Conservation (phyloP, 1,140 invertebrate species). For the Cataglyphis hispanica region DNA sequence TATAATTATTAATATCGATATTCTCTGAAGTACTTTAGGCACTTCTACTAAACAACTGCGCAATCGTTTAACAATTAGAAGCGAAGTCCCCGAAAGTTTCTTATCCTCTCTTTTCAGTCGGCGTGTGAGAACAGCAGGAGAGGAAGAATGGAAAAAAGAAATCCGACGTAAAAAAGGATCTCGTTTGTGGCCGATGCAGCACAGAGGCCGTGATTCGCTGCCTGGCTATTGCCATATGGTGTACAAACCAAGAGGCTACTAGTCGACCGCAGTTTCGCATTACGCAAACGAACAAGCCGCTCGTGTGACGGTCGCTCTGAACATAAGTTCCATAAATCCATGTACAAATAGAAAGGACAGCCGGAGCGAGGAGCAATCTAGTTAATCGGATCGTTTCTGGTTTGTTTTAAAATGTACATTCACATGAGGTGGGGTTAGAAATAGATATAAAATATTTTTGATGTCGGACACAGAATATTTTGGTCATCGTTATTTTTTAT, state of each 20-base stretch:
- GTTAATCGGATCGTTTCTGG: conserved; percentile 15
- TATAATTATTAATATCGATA: conserved; percentile 21
- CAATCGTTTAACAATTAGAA: conserved; percentile 36
- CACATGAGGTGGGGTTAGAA: background rate
- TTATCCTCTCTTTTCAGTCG: conserved; percentile 18
- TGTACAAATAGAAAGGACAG: conserved; percentile 31
- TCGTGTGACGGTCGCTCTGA: background rate
- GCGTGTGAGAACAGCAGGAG: background rate
- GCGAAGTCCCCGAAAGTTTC: conserved; percentile 41
- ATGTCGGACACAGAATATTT: background rate
- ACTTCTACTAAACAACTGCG: background rate
- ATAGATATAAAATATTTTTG: background rate
- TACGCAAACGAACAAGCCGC: conserved; percentile 60
- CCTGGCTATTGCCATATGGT: conserved; percentile 61
- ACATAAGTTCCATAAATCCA: conserved; percentile 36
- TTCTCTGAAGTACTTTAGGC: background rate
- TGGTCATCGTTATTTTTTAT: background rate
- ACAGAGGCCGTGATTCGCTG: conserved; percentile 55
- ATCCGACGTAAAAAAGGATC: conserved; percentile 58
- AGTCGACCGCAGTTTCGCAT: conserved; percentile 58
- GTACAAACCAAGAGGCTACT: conserved; percentile 57
- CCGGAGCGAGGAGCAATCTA: conserved; percentile 19
- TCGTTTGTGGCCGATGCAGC: conserved; percentile 45
- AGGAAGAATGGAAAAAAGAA: conserved; percentile 47
- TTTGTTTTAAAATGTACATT: background rate